A percentile compares a stretch with the other conserved stretches of the same genome.
These are phyloP conservation scores for Scolanthus callimorphus DNA, from an alignment of 92 coral and sea anemone genomes.

Conservation along the genomic window DNA sequence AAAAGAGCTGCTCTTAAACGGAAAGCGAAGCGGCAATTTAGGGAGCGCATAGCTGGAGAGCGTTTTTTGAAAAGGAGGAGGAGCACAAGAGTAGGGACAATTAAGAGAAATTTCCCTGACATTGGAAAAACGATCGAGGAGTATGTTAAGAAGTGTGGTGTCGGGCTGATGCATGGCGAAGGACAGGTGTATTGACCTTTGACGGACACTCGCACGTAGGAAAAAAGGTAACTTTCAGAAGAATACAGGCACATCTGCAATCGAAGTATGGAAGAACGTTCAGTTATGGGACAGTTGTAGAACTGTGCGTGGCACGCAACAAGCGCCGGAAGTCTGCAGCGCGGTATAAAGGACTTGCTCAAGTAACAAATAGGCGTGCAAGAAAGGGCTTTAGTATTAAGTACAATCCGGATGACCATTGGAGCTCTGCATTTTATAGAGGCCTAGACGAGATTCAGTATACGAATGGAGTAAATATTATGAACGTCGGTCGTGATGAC, in stretches of 20 bases:
- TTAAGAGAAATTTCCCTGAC: constrained; percentile 33
- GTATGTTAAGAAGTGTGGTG: constrained; percentile 40
- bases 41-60: constrained; percentile 27
- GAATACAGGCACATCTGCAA: constrained; percentile 23
- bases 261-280: constrained; percentile 28
- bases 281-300: constrained; percentile 28
- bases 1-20: constrained; percentile 46
- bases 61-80: constrained; percentile 35
- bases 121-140: constrained; percentile 65
- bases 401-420: constrained; percentile 62
- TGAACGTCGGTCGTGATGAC: constrained; percentile 31
- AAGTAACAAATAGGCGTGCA: constrained; percentile 33
- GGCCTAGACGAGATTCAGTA: constrained; percentile 39
- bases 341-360: constrained; percentile 48
- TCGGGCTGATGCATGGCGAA: constrained; percentile 67
- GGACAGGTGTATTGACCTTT: constrained; percentile 58
- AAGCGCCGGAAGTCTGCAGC: constrained; percentile 19
- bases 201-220: constrained; percentile 20
- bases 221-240: constrained; percentile 22
- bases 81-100: constrained; percentile 44
- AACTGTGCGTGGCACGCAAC: constrained; percentile 45
- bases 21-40: constrained; percentile 36
- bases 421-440: constrained; percentile 47
- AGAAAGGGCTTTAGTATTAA: constrained; percentile 53
- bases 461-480: constrained; percentile 18